Base-by-base conservation (phyloP, 2,888 invertebrate species). In the Drosophila merina region DNA sequence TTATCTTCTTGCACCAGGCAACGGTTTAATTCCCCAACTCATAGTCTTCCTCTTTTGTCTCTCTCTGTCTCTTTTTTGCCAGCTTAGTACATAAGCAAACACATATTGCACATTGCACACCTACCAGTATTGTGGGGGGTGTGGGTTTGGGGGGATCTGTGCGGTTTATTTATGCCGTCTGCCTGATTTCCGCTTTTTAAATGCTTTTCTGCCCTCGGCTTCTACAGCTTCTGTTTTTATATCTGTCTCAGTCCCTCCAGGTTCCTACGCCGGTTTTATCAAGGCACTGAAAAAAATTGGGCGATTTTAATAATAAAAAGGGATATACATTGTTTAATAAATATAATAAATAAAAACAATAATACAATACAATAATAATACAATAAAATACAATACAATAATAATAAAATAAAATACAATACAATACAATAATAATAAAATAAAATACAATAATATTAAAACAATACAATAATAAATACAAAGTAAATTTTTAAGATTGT, bases 161-260 rank as follows among this genome's bases (percentile, higher is more conserved):
- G 85, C 68, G 80, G 74, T 71, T 76, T 77, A 77, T 73, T 84
- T 87, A 74, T 72, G 78, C 72, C 68, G 88, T 87, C 86, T 87
- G 80, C 71, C 74, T 79, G 74, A 85, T 86, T 87, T 85, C 84
- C 84, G 83, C 75, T 87, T 83, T 85, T 86, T 87, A 87, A 87
- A 85, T 79, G 80, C 75, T 78, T 77, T 82, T 74, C 82, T 74
- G 70, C 40, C 64, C 48, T 49, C 47, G 40, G 10, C 7, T 20
- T 20, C 20, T 42, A 40, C 57, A 36, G 57, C 51, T 51, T 38
- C 57, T 57, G 26, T 20, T 28, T 40, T 40, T 68, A 20, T 38
- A 30, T 49, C 49, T 49, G 6, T 49, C 28, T 49, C 12, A 20
- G 9, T 33, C 14, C 28, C 44, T 51, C 36, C n/a, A 6, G 36